Percentiles rank a stretch among this genome's conserved stretches.
Evolutionary conservation across 1,140 invertebrate species (phyloP).

Genomic region (Plodia interpunctella): DNA sequence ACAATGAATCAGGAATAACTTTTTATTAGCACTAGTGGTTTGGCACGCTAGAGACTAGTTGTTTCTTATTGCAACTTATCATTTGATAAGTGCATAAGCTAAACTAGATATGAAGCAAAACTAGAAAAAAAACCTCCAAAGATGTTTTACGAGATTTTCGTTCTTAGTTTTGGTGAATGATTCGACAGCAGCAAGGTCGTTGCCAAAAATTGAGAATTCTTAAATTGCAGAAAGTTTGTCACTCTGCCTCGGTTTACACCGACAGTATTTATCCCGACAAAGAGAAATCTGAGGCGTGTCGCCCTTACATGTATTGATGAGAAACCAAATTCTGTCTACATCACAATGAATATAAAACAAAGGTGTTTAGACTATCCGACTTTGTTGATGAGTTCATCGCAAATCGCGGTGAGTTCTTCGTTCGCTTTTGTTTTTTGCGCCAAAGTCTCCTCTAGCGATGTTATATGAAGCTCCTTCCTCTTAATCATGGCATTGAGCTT

Average conservation of each 20-base stretch:
- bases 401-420: constrained; percentile 85
- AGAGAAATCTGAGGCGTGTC: too few species aligned
- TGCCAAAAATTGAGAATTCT: too few species aligned
- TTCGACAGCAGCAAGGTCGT: too few species aligned
- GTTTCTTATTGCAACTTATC: constrained; percentile 52
- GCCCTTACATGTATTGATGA: too few species aligned
- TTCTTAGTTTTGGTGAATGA: not conserved
- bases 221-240: too few species aligned
- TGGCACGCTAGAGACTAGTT: constrained; percentile 39
- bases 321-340: constrained; percentile 23
- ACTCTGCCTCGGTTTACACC: too few species aligned
- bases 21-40: constrained; percentile 32
- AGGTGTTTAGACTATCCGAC: constrained; percentile 43
- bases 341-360: constrained; percentile 40
- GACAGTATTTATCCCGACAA: too few species aligned
- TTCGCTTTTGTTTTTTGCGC: constrained; percentile 87
- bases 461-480: constrained; percentile 84
- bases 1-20: constrained; percentile 31
- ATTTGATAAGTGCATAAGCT: constrained; percentile 50
- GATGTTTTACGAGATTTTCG: not conserved
- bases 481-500: constrained; percentile 85
- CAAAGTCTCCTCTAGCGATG: constrained; percentile 82
- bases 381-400: constrained; percentile 87
- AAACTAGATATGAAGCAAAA: too few species aligned
- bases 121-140: constrained; percentile 18